Percentiles rank a stretch among this genome's conserved stretches.
These are phyloP conservation scores for Parasteatoda tepidariorum DNA, from an alignment of 1,140 invertebrate species.

Conservation along the genomic window DNA sequence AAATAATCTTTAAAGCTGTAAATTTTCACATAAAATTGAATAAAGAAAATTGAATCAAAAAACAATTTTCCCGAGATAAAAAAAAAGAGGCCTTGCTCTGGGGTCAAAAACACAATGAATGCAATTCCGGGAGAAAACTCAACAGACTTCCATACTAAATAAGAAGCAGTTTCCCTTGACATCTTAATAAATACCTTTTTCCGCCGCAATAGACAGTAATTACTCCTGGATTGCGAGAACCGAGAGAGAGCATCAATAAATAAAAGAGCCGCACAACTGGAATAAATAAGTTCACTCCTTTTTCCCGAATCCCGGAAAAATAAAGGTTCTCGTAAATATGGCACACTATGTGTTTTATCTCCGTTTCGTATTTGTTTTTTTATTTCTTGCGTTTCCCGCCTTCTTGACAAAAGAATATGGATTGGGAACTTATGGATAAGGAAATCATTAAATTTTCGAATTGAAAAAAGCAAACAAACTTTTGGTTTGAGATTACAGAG, in stretches of 20 bases:
- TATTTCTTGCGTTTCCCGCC: no score
- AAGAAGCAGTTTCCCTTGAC: conserved; percentile 3
- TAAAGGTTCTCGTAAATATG: background rate
- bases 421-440: no score
- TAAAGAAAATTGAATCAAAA: no score
- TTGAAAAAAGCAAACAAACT: no score
- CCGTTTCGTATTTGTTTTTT: background rate
- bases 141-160: background rate
- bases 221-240: background rate
- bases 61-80: no score
- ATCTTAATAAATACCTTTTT: conserved; percentile 14
- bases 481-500: no score
- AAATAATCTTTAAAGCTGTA: no score
- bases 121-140: background rate
- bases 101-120: no score
- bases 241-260: background rate
- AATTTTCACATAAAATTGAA: no score
- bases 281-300: background rate
- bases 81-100: no score
- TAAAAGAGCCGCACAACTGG: background rate
- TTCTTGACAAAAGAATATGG: background rate
- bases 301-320: background rate
- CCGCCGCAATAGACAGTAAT: conserved; percentile 7
- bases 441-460: no score
- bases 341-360: background rate